Base-by-base conservation (phyloP, 2,888 invertebrate species). In the Caradrina kadenii region DNA sequence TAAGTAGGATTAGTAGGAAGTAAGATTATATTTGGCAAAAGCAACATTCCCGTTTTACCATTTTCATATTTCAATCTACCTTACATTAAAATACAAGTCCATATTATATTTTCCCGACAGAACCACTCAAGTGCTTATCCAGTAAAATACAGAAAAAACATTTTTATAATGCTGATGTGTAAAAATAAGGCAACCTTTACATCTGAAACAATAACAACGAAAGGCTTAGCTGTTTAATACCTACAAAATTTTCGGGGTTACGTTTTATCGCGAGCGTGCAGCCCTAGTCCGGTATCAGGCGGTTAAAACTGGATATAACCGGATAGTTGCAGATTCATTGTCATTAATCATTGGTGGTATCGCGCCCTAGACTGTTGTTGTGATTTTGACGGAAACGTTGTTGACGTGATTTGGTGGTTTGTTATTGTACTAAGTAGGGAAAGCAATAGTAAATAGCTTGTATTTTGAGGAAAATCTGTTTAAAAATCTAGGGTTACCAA, bases 241-340 rank as follows among this genome's bases (percentile, higher is more conserved):
- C 45, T 45, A 45, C 48, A 77, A 62, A 15, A 76, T 71, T 66
- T 78, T 63, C 60, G n/a, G 63, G 19, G 60, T 35, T 26, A 63
- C 53, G 42, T 73, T 82, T 66, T 75, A 80, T 80, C 79, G 31
- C 55, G 48, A 69, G 49, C 21, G 39, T 21, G 50, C 83, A 82
- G 66, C 67, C 56, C 64, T 82, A 63, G 58, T 22, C 63, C 53
- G 63, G 80, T 82, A 74, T 74, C 66, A 79, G 63, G 58, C 63
- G 82, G 79, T 58, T 82, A 62, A 73, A 66, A 80, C 76, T 59
- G 83, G 80, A 56, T 82, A 65, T 42, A 58, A 60, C 70, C 31
- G 62, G 76, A 67, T 82, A 82, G 59, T 75, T 79, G 79, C 80
- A 65, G 76, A 80, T 65, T 80, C 79, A 80, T 69, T 67, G 83